Evolutionary conservation across 2,888 invertebrate species (phyloP).

Genomic region (Amblyteles armatorius): DNA sequence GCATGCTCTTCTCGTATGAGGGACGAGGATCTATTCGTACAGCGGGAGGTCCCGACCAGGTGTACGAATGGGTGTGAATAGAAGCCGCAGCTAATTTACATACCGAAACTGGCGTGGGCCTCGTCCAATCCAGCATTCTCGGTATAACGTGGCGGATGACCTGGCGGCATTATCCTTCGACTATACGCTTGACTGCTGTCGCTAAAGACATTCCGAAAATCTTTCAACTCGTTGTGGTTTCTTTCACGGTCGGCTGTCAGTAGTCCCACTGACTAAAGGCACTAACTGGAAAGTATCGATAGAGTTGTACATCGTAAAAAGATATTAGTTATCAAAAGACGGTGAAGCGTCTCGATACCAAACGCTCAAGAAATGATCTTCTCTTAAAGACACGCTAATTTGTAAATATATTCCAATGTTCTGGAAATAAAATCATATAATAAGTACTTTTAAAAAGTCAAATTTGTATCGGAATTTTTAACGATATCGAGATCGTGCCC

Average conservation of each 20-base stretch:
- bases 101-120: conserved; percentile 76
- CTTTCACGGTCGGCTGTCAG: conserved; percentile 41
- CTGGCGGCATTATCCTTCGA: conserved; percentile 63
- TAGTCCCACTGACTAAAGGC: conserved; percentile 11
- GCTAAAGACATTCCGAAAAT: conserved; percentile 64
- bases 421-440: no score
- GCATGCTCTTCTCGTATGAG: conserved; percentile 69
- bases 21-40: conserved; percentile 69
- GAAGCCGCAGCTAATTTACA: conserved; percentile 79
- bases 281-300: conserved; percentile 45
- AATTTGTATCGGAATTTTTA: no score
- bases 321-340: neutral
- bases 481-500: no score
- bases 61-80: conserved; percentile 77
- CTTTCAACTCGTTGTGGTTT: conserved; percentile 59
- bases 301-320: conserved; percentile 53
- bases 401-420: no score
- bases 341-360: no score
- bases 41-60: conserved; percentile 79
- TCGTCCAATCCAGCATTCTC: conserved; percentile 64
- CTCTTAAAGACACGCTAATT: no score
- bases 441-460: no score
- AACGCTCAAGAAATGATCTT: no score
- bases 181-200: conserved; percentile 52
- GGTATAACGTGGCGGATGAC: conserved; percentile 64